A percentile compares a stretch with the other conserved stretches of the same genome.
Conservation (phyloP, 2,888 invertebrate species). For the Blastobasis adustella region DNA sequence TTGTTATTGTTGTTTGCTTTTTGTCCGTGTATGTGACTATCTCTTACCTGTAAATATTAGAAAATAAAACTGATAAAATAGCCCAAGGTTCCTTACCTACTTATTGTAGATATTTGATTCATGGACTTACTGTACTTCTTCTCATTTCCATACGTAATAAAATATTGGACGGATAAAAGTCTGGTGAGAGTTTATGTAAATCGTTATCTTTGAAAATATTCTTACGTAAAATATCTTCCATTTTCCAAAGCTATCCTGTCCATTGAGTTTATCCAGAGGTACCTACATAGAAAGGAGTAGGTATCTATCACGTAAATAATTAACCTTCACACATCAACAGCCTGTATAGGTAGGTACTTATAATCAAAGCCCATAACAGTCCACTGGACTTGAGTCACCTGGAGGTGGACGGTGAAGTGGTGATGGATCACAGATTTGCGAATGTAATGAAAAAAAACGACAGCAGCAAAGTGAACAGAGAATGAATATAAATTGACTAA, state of each 20-base stretch:
- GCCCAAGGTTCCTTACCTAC: neutral
- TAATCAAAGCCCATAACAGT: too few species aligned
- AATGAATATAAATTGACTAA: too few species aligned
- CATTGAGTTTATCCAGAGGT: too few species aligned
- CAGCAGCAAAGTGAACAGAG: too few species aligned
- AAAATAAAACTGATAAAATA: neutral
- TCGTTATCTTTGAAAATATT: slow-evolving; percentile 40
- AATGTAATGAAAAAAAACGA: too few species aligned
- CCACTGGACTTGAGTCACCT: too few species aligned
- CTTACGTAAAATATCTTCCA: slow-evolving; percentile 47
- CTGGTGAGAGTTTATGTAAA: slow-evolving; percentile 38
- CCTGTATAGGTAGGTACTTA: too few species aligned
- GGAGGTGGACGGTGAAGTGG: too few species aligned
- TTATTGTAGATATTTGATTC: neutral
- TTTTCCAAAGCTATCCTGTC: slow-evolving; percentile 9
- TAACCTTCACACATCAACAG: too few species aligned
- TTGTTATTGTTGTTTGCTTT: slow-evolving; percentile 19
- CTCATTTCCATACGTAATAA: slow-evolving; percentile 41
- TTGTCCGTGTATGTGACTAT: slow-evolving; percentile 28
- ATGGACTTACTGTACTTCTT: slow-evolving; percentile 35
- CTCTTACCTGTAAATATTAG: slow-evolving; percentile 33
- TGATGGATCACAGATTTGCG: too few species aligned
- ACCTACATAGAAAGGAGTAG: too few species aligned
- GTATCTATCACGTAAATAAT: too few species aligned
- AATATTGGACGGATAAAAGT: slow-evolving; percentile 35